Evolutionary conservation across 2,888 invertebrate genomes (phyloP).

Genomic region (Pachydiplax longipennis): DNA sequence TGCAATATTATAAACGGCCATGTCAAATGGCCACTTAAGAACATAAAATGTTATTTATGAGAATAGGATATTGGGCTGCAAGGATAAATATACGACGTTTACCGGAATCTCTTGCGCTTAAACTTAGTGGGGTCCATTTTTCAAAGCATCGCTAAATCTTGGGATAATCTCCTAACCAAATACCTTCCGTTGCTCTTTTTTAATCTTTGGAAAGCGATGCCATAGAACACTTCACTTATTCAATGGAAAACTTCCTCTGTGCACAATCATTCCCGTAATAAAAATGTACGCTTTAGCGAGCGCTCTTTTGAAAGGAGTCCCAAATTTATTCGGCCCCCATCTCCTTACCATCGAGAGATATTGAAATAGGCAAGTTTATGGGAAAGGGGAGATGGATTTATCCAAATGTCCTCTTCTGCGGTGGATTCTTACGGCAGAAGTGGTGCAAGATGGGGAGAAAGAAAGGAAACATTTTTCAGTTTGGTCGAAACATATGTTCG

Average conservation of each 20-base stretch:
- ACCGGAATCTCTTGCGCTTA: background rate
- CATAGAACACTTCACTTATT: background rate
- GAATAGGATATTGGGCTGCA: background rate
- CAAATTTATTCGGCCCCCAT: constrained; percentile 2
- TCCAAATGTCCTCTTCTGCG: too few species aligned
- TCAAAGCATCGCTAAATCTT: constrained; percentile 11
- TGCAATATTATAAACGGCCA: background rate
- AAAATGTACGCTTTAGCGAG: background rate
- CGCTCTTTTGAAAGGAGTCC: background rate
- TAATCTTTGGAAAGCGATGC: background rate
- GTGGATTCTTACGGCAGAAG: too few species aligned
- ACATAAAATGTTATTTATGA: background rate
- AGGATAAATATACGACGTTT: background rate
- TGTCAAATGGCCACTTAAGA: background rate
- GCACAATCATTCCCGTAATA: background rate
- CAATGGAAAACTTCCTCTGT: background rate
- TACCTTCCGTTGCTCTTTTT: background rate
- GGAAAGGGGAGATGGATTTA: background rate
- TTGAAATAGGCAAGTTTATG: constrained; percentile 14
- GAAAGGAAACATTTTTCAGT: background rate
- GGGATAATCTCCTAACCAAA: constrained; percentile 11
- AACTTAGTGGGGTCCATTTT: constrained; percentile 15
- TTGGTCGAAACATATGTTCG: background rate
- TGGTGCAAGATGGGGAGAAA: background rate
- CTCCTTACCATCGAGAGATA: constrained; percentile 1